Base-by-base conservation (phyloP, 2,888 invertebrate genomes). In the Dorcus parallelipipedus region DNA sequence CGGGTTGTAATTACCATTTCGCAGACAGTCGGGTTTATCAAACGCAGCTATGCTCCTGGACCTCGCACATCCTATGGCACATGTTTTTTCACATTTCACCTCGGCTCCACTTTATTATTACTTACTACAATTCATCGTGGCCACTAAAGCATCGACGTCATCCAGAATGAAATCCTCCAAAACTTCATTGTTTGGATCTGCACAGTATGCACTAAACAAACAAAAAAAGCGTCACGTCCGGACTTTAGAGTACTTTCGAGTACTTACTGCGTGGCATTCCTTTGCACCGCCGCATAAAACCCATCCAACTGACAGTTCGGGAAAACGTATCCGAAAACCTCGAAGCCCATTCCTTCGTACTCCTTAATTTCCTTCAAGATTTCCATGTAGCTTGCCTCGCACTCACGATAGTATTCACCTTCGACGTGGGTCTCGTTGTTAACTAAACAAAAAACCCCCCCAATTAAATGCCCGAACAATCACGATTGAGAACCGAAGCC, bases 121-220 rank as follows among this genome's bases (percentile, higher is more conserved):
- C 86, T 83, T 77, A 87, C 87, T 85, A 69, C 87, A 87, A 72
- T 86, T 77, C 83, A 86, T 86, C 0, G 70, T 62, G 0, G 75
- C 62, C 8, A 80, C 81, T 40, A 75, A 79, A 0, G 67, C 60
- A 3, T 80, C 78, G 20, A 74, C 70, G 8, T 78, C 78, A 3
- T 67, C 54, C 0, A 82, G 81, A 67, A 76, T 75, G 67, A 80
- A 86, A 45, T 80, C 67, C 47, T 77, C 81, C 59, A 89, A 82
- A 61, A 76, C 77, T 0, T 71, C 69, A n/a, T 85, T 85, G 33
- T 78, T 75, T 39, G 83, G 82, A 66, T 86, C 81, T 0, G 83
- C 81, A 69, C 89, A 89, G 54, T 82, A 81, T 75, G 80, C 82
- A 47, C 84, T 84, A 67, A 55, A 78, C 55, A 7, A 33, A 7